Base-by-base conservation (phyloP, 1,140 invertebrate species). In the Bombus sibiricus region DNA sequence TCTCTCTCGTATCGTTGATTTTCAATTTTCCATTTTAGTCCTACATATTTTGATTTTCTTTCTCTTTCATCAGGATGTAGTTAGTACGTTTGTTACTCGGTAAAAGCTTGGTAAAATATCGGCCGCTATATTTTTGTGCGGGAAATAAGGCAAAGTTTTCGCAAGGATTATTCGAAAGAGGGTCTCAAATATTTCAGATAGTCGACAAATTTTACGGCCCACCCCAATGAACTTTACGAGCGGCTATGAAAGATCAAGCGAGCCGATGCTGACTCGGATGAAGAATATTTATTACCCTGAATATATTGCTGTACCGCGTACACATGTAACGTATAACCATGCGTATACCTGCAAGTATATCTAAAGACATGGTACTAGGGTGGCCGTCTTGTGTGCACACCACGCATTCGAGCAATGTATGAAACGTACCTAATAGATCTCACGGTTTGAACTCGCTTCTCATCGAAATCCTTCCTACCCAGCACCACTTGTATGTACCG, bases 211-310 rank as follows among this genome's bases (percentile, higher is more conserved):
- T 93, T 92, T 90, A 93, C 88, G 92, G 81, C 25, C 78, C 83
- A 83, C 78, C 86, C 75, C 83, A 71, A 77, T 75, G 64, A 76
- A 39, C 74, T 92, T 93, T 93, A 92, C 91, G 91, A 93, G 86
- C 89, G 86, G 85, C 90, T 92, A 86, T 88, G 92, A 91, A 92
- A 92, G 92, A 92, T 92, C 92, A 92, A 92, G 91, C 88, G 88
- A 85, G 86, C 91, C 91, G 91, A 91, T 89, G 90, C 90, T 92
- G 92, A 91, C 87, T 91, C 81, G 86, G 66, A 86, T 87, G 88
- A 89, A 91, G 91, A 85, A 92, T 92, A 92, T 92, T 92, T 92
- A 92, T 92, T 92, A 90, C 86, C 84, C 88, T 72, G 89, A 88
- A 86, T 90, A 86, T 76, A 74, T 77, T 77, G 78, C 84, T 77